These are phyloP conservation scores for Brachyalestes nurse DNA, from an alignment of 2,797 vertebrate genomes.

Conservation along the genomic window DNA sequence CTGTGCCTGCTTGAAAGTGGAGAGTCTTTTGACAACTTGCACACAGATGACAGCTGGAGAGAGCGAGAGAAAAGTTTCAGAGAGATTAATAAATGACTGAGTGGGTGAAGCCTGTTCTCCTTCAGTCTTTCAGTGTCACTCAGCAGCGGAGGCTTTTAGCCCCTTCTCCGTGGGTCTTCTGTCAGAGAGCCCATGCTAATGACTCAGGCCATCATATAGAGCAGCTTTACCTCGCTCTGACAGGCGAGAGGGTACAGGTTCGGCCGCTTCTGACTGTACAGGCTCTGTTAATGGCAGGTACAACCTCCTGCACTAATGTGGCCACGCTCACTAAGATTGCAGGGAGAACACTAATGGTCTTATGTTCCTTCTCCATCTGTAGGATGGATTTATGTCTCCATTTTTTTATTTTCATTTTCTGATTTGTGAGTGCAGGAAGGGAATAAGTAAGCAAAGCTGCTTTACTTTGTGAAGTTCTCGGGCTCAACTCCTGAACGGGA, in stretches of 20 bases:
- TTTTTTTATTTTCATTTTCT: background rate
- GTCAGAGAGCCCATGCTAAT: background rate
- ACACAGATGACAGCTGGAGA: background rate
- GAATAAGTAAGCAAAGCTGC: no score
- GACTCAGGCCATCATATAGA: background rate
- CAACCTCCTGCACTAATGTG: slow-evolving; percentile 1
- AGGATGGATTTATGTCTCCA: background rate
- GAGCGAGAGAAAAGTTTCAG: background rate
- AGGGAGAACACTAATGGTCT: background rate
- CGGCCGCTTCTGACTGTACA: background rate
- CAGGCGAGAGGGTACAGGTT: background rate
- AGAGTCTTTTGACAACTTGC: background rate
- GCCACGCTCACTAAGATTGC: background rate
- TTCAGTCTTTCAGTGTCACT: slow-evolving; percentile 8
- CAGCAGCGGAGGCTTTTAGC: slow-evolving; percentile 18
- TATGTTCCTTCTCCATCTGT: slow-evolving; percentile 11
- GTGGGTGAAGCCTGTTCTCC: background rate
- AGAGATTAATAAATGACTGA: slow-evolving; percentile 17
- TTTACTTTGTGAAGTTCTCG: no score
- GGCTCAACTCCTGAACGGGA: no score
- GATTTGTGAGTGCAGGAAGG: background rate
- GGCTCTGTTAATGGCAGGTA: slow-evolving; percentile 14
- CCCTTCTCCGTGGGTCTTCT: background rate
- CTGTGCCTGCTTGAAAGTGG: background rate
- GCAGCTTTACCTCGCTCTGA: background rate